Evolutionary conservation across 2,113 vertebrate species (phyloP).

Genomic region (Bubo blakistoni): DNA sequence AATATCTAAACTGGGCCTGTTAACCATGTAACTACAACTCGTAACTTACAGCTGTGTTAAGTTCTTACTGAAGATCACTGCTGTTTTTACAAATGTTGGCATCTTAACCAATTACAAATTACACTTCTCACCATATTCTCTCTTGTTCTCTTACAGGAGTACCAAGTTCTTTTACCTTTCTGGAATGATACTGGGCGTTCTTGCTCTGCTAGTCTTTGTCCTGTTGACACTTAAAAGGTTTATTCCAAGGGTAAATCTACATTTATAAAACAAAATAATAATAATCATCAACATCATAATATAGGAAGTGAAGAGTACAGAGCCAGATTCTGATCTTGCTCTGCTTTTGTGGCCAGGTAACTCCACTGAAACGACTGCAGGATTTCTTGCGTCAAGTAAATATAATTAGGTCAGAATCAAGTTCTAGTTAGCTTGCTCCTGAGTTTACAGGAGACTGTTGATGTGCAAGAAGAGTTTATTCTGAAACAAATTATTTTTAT

Average conservation of each 20-base stretch:
- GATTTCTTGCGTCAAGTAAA: not conserved
- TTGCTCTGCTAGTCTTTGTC: conserved; percentile 72
- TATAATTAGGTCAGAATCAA: not conserved
- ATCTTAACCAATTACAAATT: not conserved
- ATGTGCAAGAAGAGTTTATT: not conserved
- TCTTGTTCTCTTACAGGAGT: conserved; percentile 67
- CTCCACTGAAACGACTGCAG: not conserved
- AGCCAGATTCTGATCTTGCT: not conserved
- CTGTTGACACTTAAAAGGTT: conserved; percentile 71
- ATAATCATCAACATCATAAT: not conserved
- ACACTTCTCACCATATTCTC: not conserved
- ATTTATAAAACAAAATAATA: not conserved
- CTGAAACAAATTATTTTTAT: not conserved
- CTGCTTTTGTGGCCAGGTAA: not conserved
- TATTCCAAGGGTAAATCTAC: conserved; percentile 73
- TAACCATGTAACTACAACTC: not conserved
- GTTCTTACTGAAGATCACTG: not conserved
- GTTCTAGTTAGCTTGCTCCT: not conserved
- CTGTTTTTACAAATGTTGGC: not conserved
- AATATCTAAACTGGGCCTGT: not conserved
- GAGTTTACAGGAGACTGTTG: not conserved
- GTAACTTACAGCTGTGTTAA: not conserved
- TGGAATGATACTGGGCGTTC: conserved; percentile 68
- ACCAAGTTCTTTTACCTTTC: conserved; percentile 71
- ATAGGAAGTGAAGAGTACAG: not conserved